Percentiles rank a stretch among this genome's conserved stretches.
Evolutionary conservation across 2,888 invertebrate genomes (phyloP).

Genomic region (Drosophila paranaensis): DNA sequence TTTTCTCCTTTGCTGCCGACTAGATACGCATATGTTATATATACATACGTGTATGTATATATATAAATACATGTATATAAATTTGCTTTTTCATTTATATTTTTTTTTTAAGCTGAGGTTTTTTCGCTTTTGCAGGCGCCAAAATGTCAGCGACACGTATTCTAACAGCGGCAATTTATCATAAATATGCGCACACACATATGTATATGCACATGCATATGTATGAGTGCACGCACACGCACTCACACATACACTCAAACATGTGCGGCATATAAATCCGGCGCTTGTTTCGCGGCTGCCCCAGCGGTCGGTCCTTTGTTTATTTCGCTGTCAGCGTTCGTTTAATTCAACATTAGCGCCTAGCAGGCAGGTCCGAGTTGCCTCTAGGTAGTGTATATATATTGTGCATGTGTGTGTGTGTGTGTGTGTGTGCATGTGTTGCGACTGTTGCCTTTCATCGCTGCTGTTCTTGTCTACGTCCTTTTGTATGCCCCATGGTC

Average conservation of each 20-base stretch:
- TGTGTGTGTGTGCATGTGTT: not conserved
- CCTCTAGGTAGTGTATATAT: conserved; percentile 29
- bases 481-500: conserved; percentile 62
- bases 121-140: conserved; percentile 60
- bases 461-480: conserved; percentile 26
- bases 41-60: not conserved
- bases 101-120: conserved; percentile 7
- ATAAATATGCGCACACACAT: conserved; percentile 65
- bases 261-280: conserved; percentile 46
- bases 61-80: not conserved
- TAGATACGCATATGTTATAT: conserved; percentile 17
- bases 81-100: not conserved
- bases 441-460: conserved; percentile 50
- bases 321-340: conserved; percentile 75
- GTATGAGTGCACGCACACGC: not conserved
- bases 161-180: conserved; percentile 70
- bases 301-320: conserved; percentile 63
- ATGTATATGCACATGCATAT: conserved; percentile 10
- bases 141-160: conserved; percentile 76
- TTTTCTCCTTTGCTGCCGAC: conserved; percentile 20
- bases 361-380: conserved; percentile 62
- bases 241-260: not conserved
- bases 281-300: conserved; percentile 38
- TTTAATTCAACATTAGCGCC: conserved; percentile 80
- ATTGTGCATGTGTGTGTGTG: conserved; percentile 8